A percentile compares a stretch with the other conserved stretches of the same genome.
Evolutionary conservation across 2,797 vertebrate species (phyloP).

Genomic region (Catharus ustulatus): DNA sequence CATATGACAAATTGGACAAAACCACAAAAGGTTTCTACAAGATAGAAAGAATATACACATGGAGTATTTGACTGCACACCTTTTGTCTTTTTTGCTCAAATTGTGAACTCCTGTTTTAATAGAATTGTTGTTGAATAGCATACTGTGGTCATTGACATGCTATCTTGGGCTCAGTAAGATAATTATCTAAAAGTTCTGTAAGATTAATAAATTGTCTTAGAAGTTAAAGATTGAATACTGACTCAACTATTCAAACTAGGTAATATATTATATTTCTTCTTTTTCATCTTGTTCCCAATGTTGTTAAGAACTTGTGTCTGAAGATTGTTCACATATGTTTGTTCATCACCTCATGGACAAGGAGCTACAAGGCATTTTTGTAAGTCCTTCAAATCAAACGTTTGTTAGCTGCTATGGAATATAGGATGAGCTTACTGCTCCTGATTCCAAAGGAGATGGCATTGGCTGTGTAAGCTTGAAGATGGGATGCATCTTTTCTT

Average conservation of each 20-base stretch:
- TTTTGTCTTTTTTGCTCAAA: background rate
- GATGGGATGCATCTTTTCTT: background rate
- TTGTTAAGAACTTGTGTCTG: background rate
- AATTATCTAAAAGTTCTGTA: background rate
- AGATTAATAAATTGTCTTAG: background rate
- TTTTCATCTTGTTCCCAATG: background rate
- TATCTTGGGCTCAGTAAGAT: background rate
- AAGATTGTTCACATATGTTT: background rate
- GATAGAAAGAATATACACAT: background rate
- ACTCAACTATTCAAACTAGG: background rate
- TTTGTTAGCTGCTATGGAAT: background rate
- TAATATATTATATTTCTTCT: background rate
- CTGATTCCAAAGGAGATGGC: background rate
- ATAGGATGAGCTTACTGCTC: background rate
- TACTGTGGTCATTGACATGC: background rate
- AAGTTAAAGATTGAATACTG: background rate
- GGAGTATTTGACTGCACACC: background rate
- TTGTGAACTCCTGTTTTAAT: background rate
- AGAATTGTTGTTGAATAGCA: background rate
- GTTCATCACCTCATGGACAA: background rate
- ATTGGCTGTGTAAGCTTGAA: background rate
- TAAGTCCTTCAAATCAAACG: background rate
- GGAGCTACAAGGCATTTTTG: background rate
- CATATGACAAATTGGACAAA: background rate
- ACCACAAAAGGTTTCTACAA: background rate